Conservation (phyloP, 2,113 vertebrate species). For the Nannospalax galili region DNA sequence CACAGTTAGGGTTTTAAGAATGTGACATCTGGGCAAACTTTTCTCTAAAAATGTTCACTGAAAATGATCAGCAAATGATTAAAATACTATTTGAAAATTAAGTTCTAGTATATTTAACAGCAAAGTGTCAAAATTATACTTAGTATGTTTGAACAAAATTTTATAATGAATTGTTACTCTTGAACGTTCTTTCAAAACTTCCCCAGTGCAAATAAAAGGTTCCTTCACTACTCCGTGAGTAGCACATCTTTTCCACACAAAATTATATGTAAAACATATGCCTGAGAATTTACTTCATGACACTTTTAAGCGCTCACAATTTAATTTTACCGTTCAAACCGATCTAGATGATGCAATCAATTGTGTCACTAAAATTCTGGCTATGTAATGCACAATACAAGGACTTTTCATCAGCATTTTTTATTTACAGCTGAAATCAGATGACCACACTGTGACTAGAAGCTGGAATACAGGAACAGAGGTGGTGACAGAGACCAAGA, state of each 20-base stretch:
- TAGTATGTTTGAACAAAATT: slow-evolving; percentile 15
- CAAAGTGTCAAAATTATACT: slow-evolving; percentile 19
- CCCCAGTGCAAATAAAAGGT: not conserved
- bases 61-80: slow-evolving; percentile 15
- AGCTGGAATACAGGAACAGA: not conserved
- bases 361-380: slow-evolving; percentile 29
- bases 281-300: not conserved
- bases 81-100: not conserved
- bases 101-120: slow-evolving; percentile 6
- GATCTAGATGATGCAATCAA: not conserved
- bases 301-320: slow-evolving; percentile 12
- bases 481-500: not conserved
- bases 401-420: slow-evolving; percentile 4
- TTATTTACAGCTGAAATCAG: not conserved
- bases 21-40: slow-evolving; percentile 1
- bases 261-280: not conserved
- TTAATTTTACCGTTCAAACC: slow-evolving; percentile 48
- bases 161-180: slow-evolving; percentile 21
- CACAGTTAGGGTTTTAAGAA: not conserved
- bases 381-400: not conserved
- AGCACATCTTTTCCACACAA: not conserved
- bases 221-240: not conserved
- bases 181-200: slow-evolving; percentile 50
- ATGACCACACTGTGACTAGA: not conserved
- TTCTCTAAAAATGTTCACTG: slow-evolving; percentile 29